Evolutionary conservation across 2,888 invertebrate species (phyloP), one percentile per base, ranked within the genome.

Genomic region (Eupithecia centaureata): DNA sequence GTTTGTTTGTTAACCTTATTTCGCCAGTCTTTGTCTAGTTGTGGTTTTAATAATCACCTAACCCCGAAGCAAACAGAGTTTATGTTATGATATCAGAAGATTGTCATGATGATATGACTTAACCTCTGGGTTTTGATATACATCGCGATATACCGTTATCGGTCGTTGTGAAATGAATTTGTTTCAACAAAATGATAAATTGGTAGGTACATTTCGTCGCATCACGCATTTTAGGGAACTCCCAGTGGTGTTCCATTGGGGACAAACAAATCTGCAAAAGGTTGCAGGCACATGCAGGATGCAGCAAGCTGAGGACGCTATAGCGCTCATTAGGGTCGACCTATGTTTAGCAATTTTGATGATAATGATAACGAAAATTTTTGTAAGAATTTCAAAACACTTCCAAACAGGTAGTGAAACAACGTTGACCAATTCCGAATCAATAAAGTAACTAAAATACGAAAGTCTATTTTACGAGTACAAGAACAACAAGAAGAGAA

Each of bases 401-500:
- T 42, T 38, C 7, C 42, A 22, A 22, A 18, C 47, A 47, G 47
- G 18, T 47, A 47, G 18, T 42, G 18, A 22, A 12, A 42, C 15
- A 58, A 61, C 42, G 38, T 22, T 42, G 35, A 57, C 25, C 57
- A 63, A 57, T 52, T 42, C 54, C 10, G 58, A 65, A 69, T 68
- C 65, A 65, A 68, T 74, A 73, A 71, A 72, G 58, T 65, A 54
- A 73, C 65, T 73, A 73, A 73, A 73, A 65, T 70, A 73, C 70
- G 69, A 73, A 65, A 70, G 67, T 27, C 69, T 76, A 77, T 72
- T 86, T 87, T 88, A 88, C 86, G 85, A 83, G 74, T 79, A 82
- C 79, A 79, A 65, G 64, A 66, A 68, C 61, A 78, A 82, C 85
- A 85, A 79, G 82, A 69, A 58, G 77, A 73, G 77, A 76, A 88